These are phyloP conservation scores for Alces alces DNA, from an alignment of 2,113 vertebrate genomes.

Conservation along the genomic window DNA sequence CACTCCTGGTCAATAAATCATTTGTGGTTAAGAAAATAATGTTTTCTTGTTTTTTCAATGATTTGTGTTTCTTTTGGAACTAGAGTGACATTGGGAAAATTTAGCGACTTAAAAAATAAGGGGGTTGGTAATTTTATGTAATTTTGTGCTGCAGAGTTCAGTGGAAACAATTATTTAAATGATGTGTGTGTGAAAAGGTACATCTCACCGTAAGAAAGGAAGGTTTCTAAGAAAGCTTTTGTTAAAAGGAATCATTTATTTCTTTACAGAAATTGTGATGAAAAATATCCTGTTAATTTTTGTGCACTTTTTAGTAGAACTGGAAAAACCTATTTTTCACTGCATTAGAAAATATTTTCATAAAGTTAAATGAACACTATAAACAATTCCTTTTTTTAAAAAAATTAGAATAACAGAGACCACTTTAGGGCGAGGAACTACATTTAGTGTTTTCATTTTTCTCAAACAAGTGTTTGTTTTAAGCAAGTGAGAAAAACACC, in stretches of 20 bases:
- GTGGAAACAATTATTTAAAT: background rate
- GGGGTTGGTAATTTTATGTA: background rate
- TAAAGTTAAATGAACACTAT: background rate
- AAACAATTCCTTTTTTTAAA: background rate
- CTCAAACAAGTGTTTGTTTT: background rate
- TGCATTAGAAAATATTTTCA: slow-evolving; percentile 39
- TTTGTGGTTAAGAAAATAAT: background rate
- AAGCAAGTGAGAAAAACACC: background rate
- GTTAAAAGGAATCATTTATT: background rate
- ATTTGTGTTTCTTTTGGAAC: background rate
- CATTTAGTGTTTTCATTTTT: background rate
- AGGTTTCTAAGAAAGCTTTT: background rate
- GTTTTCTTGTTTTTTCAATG: background rate
- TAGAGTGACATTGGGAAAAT: background rate
- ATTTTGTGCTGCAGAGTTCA: background rate
- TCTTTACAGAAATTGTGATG: background rate
- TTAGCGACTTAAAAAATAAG: background rate
- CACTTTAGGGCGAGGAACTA: background rate
- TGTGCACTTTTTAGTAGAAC: background rate
- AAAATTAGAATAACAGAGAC: background rate
- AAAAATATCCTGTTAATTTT: background rate
- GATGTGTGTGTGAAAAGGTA: background rate
- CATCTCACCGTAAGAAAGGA: background rate
- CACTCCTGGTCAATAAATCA: background rate
- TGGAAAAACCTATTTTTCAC: background rate